Percentiles rank a stretch among this genome's conserved stretches.
phyloP scores from a whole-genome alignment of 1,140 invertebrate genomes.

The Hestina assimilis region DNA sequence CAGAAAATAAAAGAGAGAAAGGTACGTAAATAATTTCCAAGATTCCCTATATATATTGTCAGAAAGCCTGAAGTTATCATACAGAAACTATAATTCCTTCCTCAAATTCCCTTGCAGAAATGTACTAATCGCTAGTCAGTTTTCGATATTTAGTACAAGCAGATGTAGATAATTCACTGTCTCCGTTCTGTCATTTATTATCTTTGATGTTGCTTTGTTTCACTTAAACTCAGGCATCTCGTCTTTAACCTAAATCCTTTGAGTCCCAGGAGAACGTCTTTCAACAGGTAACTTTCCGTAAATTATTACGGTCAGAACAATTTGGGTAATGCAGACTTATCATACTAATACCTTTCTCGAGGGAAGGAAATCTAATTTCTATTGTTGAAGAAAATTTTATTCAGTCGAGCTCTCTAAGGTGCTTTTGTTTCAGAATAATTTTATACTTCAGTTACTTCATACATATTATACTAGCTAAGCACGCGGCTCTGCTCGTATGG shows the following conservation, averaged over 20 bases:
- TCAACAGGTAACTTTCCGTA: slow-evolving; percentile 57
- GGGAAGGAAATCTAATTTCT: slow-evolving; percentile 35
- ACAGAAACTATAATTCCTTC: too few species aligned
- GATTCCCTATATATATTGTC: too few species aligned
- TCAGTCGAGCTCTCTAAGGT: slow-evolving; percentile 8
- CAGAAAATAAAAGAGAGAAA: too few species aligned
- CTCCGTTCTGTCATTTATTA: slow-evolving; percentile 2
- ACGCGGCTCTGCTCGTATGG: too few species aligned
- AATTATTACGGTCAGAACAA: slow-evolving; percentile 59
- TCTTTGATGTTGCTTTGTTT: slow-evolving; percentile 44
- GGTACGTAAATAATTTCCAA: too few species aligned
- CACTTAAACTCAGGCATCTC: slow-evolving; percentile 51
- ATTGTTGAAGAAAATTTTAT: slow-evolving; percentile 20
- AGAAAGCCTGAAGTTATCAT: too few species aligned
- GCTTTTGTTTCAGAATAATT: neutral
- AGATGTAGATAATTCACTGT: neutral
- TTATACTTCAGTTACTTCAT: neutral
- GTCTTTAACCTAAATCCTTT: slow-evolving; percentile 46
- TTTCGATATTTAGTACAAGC: too few species aligned
- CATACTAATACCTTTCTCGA: slow-evolving; percentile 38
- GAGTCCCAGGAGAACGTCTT: slow-evolving; percentile 35
- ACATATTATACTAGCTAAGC: too few species aligned
- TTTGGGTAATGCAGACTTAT: slow-evolving; percentile 43
- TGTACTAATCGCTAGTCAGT: too few species aligned
- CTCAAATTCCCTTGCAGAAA: too few species aligned